phyloP scores from a whole-genome alignment of 2,888 invertebrate species.

The Caenorhabditis japonica region DNA sequence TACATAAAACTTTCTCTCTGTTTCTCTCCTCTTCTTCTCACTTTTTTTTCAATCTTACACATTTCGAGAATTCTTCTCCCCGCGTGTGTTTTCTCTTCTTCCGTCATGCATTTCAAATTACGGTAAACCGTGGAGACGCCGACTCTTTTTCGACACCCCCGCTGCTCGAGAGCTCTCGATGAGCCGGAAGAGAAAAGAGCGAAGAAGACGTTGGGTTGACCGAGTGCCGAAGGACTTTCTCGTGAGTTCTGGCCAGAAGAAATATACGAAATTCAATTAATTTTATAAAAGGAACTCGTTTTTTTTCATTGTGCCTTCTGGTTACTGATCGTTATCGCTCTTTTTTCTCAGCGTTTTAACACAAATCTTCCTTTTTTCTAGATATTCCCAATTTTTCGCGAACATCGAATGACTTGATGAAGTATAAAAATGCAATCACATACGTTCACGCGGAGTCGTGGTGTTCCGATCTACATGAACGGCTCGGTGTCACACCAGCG shows the following conservation, averaged over 20 bases:
- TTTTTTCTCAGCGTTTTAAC: not conserved
- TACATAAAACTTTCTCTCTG: no score
- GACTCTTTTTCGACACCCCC: conserved; percentile 33
- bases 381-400: not conserved
- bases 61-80: no score
- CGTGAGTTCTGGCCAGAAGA: no score
- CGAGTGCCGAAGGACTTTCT: conserved; percentile 31
- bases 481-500: conserved; percentile 61
- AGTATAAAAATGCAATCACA: conserved; percentile 66
- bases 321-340: not conserved
- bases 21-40: no score
- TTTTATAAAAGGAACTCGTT: conserved; percentile 6
- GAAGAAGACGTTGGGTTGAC: conserved; percentile 3
- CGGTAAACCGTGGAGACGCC: conserved; percentile 36
- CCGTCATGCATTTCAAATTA: conserved; percentile 57
- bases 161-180: conserved; percentile 8
- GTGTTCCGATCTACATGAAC: conserved; percentile 65
- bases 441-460: conserved; percentile 66
- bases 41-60: no score
- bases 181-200: not conserved
- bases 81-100: conserved; percentile 33
- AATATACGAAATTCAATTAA: conserved; percentile 40
- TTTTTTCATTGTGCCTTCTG: not conserved
- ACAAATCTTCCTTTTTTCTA: not conserved
- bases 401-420: not conserved